A percentile compares a stretch with the other conserved stretches of the same genome.
Conservation (phyloP, 2,888 invertebrate genomes). For the Lobophora halterata region DNA sequence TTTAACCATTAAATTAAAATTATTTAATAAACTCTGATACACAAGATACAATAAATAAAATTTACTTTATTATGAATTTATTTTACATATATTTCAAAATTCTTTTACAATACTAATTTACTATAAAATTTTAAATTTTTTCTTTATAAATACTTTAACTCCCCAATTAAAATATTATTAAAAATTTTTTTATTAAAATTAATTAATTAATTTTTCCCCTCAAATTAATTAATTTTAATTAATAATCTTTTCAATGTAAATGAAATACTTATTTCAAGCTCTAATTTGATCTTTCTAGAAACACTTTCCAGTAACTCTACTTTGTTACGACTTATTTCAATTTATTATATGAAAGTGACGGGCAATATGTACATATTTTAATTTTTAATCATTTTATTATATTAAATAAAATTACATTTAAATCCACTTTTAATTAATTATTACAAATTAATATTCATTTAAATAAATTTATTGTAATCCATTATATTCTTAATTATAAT, state of each 20-base stretch:
- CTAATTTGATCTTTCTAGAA: slow-evolving; percentile 83
- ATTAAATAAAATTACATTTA: slow-evolving; percentile 82
- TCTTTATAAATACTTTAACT: slow-evolving; percentile 72
- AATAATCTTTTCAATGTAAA: slow-evolving; percentile 83
- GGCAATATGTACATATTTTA: slow-evolving; percentile 90
- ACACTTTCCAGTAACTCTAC: slow-evolving; percentile 89
- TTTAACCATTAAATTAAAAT: slow-evolving; percentile 53
- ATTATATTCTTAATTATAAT: slow-evolving; percentile 83
- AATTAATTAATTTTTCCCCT: slow-evolving; percentile 56
- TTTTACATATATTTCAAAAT: slow-evolving; percentile 77
- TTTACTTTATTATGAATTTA: slow-evolving; percentile 73
- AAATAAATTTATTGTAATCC: slow-evolving; percentile 84
- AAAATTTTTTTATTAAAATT: slow-evolving; percentile 72
- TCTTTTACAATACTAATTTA: slow-evolving; percentile 79
- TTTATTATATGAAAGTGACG: slow-evolving; percentile 86
- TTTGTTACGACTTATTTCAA: slow-evolving; percentile 91
- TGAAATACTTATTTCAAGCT: slow-evolving; percentile 84
- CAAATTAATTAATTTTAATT: slow-evolving; percentile 67
- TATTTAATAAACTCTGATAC: slow-evolving; percentile 86
- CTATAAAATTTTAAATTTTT: slow-evolving; percentile 79
- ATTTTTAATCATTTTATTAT: slow-evolving; percentile 81
- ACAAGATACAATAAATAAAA: slow-evolving; percentile 85
- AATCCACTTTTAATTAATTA: slow-evolving; percentile 81
- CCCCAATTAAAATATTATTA: slow-evolving; percentile 55
- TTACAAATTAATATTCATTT: slow-evolving; percentile 67